These are phyloP conservation scores for Arion vulgaris DNA, from an alignment of 1,140 invertebrate species.

Conservation along the genomic window DNA sequence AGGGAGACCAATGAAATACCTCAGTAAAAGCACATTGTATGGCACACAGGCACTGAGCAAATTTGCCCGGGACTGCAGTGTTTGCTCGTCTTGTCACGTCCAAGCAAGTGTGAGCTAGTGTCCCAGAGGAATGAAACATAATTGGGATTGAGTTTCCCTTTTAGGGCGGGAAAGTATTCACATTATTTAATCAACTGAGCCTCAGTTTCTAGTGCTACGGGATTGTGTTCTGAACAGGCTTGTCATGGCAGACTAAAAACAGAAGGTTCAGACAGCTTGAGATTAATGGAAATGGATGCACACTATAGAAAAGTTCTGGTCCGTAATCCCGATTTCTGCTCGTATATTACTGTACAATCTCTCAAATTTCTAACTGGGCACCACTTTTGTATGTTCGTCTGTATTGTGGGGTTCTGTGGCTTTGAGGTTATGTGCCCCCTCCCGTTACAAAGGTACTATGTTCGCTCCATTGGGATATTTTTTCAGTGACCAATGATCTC, in stretches of 20 bases:
- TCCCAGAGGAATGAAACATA: not conserved
- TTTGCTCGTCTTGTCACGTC: slow-evolving; percentile 1
- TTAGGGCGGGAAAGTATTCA: not conserved
- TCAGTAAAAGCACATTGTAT: slow-evolving; percentile 7
- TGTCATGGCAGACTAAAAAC: not conserved
- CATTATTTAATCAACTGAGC: not conserved
- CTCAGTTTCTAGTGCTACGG: not conserved
- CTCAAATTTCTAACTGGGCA: no score
- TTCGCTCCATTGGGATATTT: no score
- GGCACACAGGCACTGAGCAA: not conserved
- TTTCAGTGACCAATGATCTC: no score
- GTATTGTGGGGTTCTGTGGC: no score
- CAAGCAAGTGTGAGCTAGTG: not conserved
- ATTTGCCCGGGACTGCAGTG: not conserved
- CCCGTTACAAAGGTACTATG: no score
- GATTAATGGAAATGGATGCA: not conserved
- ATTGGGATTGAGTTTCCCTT: not conserved
- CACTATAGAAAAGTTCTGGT: not conserved
- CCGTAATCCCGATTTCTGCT: no score
- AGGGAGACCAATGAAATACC: not conserved
- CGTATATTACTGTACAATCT: no score
- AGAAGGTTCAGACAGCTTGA: not conserved
- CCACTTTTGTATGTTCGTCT: no score
- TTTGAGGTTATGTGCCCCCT: no score
- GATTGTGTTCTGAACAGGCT: not conserved